These are phyloP conservation scores for Bombus terrestris DNA, from an alignment of 1,140 invertebrate species.

Conservation along the genomic window DNA sequence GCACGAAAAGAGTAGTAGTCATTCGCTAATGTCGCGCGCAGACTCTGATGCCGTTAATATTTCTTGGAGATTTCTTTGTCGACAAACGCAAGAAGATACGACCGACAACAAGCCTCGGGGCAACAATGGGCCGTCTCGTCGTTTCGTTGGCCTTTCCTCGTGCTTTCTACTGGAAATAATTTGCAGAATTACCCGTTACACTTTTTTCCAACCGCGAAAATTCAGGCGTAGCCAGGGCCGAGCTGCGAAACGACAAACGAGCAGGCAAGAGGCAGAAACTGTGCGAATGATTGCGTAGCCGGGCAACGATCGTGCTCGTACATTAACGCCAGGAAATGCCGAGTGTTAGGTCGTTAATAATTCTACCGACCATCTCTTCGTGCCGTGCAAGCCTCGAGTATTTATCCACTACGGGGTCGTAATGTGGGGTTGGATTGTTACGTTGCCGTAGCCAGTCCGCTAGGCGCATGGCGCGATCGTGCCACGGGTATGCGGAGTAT, in stretches of 20 bases:
- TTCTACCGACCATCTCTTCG: slow-evolving; percentile 54
- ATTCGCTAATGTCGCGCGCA: slow-evolving; percentile 40
- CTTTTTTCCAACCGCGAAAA: slow-evolving; percentile 31
- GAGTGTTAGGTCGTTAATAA: slow-evolving; percentile 73
- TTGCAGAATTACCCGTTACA: slow-evolving; percentile 45
- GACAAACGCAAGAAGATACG: slow-evolving; percentile 32
- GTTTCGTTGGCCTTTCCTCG: neutral
- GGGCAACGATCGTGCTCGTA: slow-evolving; percentile 64
- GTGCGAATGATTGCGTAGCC: slow-evolving; percentile 33
- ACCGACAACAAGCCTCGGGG: neutral
- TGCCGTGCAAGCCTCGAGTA: slow-evolving; percentile 42
- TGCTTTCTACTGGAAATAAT: slow-evolving; percentile 14
- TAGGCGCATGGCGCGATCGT: neutral
- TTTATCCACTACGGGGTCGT: slow-evolving; percentile 51
- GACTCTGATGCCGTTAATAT: slow-evolving; percentile 22
- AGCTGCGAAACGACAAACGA: neutral
- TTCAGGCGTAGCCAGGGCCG: neutral
- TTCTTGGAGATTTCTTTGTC: slow-evolving; percentile 27
- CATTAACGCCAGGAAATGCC: slow-evolving; percentile 68
- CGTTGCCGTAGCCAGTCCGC: neutral
- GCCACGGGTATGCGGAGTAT: slow-evolving; percentile 25
- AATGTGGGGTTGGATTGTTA: slow-evolving; percentile 44
- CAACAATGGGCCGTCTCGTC: neutral
- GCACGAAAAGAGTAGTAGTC: neutral
- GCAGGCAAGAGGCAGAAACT: neutral